Percentiles rank a stretch among this genome's conserved stretches.
Conservation (phyloP, 1,140 invertebrate genomes). For the Pristionchus pacificus region DNA sequence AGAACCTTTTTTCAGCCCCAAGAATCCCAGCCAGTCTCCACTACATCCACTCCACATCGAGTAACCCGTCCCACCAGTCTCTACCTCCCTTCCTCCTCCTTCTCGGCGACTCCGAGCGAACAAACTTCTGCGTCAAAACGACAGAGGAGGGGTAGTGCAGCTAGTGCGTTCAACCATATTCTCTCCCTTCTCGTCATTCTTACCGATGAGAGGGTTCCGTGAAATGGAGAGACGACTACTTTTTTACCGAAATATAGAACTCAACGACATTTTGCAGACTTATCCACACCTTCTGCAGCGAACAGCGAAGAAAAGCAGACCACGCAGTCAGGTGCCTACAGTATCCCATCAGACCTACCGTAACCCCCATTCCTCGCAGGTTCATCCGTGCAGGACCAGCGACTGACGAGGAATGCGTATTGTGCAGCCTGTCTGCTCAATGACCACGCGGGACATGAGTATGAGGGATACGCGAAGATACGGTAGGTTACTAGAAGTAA, state of each 20-base stretch:
- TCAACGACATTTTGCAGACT: not conserved
- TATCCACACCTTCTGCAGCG: not conserved
- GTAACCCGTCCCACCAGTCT: not conserved
- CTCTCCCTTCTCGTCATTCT: not conserved
- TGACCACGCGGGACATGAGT: not conserved
- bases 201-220: not conserved
- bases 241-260: too few relatives aligned
- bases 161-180: not conserved
- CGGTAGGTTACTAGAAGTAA: too few relatives aligned
- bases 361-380: not conserved
- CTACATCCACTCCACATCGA: too few relatives aligned
- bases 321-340: too few relatives aligned
- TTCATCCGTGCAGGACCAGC: not conserved
- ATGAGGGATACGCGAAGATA: not conserved
- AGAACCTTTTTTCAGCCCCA: too few relatives aligned
- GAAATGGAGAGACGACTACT: not conserved
- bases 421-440: not conserved
- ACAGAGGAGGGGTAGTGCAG: not conserved
- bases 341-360: too few relatives aligned
- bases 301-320: not conserved
- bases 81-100: not conserved
- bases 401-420: not conserved
- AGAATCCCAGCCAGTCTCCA: too few relatives aligned
- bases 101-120: too few relatives aligned
- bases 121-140: not conserved